phyloP scores from a whole-genome alignment of 1,140 invertebrate genomes.

The Cotesia glomerata region DNA sequence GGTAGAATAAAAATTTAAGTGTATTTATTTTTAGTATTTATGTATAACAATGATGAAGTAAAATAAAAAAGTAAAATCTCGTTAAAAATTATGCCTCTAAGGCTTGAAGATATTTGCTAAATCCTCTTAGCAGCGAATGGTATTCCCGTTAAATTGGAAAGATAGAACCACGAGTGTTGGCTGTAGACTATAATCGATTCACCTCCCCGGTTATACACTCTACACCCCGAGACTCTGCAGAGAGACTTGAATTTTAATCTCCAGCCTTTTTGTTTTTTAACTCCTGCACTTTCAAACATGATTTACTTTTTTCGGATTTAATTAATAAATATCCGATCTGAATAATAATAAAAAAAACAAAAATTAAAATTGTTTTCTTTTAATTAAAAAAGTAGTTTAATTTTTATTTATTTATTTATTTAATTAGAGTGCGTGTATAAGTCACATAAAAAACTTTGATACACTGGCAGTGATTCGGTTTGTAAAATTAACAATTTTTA shows the following conservation, averaged over 20 bases:
- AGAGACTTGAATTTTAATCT: constrained; percentile 19
- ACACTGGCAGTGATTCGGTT: no score
- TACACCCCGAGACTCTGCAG: background rate
- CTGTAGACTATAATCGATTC: background rate
- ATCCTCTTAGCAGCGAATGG: constrained; percentile 29
- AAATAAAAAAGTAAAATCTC: background rate
- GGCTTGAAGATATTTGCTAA: constrained; percentile 19
- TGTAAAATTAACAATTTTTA: no score
- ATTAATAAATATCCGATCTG: no score
- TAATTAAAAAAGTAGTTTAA: no score
- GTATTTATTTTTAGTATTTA: no score
- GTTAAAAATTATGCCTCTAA: constrained; percentile 20
- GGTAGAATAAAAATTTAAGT: background rate
- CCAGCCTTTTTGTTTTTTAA: constrained; percentile 20
- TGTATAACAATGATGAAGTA: background rate
- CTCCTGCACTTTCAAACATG: background rate
- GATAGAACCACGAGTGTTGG: constrained; percentile 2
- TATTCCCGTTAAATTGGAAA: constrained; percentile 29
- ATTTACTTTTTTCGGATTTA: no score
- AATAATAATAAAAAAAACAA: background rate
- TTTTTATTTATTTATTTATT: no score
- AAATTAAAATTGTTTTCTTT: background rate
- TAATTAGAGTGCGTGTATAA: no score
- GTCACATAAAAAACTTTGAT: no score
- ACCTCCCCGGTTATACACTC: background rate